Conservation (phyloP, 2,797 vertebrate species). For the Enteromius thamalakanensis region DNA sequence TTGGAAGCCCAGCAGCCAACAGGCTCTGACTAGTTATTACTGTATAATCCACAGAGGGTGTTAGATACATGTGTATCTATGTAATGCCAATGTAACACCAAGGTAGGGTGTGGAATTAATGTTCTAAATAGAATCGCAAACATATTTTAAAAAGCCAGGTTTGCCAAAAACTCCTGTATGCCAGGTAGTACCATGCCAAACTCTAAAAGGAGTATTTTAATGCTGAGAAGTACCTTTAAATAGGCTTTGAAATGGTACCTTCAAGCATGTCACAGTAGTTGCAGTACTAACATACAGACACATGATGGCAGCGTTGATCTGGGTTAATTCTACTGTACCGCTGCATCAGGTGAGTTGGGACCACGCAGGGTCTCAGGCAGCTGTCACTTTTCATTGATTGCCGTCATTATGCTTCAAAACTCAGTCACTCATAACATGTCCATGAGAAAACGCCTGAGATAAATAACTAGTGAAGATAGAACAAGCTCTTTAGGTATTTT, state of each 20-base stretch:
- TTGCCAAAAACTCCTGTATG: background rate
- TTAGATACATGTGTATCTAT: background rate
- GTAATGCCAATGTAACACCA: background rate
- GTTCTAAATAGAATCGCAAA: background rate
- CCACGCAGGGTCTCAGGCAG: slow-evolving; percentile 67
- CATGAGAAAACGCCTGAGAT: slow-evolving; percentile 13
- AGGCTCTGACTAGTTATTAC: background rate
- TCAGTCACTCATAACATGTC: slow-evolving; percentile 62
- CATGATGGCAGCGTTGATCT: slow-evolving; percentile 67
- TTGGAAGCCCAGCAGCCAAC: slow-evolving; percentile 1
- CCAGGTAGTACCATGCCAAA: background rate
- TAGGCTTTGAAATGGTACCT: no score
- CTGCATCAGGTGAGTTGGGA: slow-evolving; percentile 69
- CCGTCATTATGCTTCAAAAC: slow-evolving; percentile 61
- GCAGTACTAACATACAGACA: slow-evolving; percentile 59
- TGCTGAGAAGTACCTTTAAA: background rate
- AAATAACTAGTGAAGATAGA: slow-evolving; percentile 20
- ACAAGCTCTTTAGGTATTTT: background rate
- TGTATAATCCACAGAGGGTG: slow-evolving; percentile 11
- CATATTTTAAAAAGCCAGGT: background rate
- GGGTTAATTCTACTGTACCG: background rate
- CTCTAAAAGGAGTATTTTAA: background rate
- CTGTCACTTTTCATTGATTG: slow-evolving; percentile 71
- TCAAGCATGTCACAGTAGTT: background rate
- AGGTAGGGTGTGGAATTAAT: background rate